phyloP scores from a whole-genome alignment of 2,888 invertebrate species.

The Psococerastis gibbosa region DNA sequence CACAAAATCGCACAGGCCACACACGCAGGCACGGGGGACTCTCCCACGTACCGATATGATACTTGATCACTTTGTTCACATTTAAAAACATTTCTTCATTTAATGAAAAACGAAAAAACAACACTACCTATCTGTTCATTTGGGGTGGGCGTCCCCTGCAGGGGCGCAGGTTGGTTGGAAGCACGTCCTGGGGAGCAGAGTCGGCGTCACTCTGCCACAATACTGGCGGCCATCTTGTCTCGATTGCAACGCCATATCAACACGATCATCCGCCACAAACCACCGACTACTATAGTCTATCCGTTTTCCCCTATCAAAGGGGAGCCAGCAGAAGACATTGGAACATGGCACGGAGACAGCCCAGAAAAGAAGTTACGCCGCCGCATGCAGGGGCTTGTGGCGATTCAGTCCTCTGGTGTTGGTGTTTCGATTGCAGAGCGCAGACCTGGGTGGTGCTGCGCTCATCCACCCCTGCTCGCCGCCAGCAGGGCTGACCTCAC shows the following conservation, averaged over 20 bases:
- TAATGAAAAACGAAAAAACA: not conserved
- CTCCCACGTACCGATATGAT: not conserved
- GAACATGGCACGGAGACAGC: too few species aligned
- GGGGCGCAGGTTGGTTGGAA: not conserved
- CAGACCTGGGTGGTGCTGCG: not conserved
- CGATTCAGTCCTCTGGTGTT: conserved; percentile 4
- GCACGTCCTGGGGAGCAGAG: not conserved
- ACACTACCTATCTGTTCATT: not conserved
- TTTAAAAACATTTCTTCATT: not conserved
- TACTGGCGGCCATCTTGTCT: too few species aligned
- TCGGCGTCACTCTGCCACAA: too few species aligned
- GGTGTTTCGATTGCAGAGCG: conserved; percentile 4
- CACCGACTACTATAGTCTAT: too few species aligned
- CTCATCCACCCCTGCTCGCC: conserved; percentile 6
- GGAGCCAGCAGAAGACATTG: too few species aligned
- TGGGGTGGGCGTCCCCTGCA: not conserved
- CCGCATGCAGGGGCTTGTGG: not conserved
- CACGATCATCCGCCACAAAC: too few species aligned
- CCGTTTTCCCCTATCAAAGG: too few species aligned
- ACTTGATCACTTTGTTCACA: not conserved
- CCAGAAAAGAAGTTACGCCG: too few species aligned
- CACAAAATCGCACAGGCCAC: not conserved
- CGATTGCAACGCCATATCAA: too few species aligned
- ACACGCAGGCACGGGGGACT: not conserved
- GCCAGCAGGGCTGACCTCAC: conserved; percentile 10